phyloP scores from a whole-genome alignment of 2,113 vertebrate species.

The Mobula hypostoma region DNA sequence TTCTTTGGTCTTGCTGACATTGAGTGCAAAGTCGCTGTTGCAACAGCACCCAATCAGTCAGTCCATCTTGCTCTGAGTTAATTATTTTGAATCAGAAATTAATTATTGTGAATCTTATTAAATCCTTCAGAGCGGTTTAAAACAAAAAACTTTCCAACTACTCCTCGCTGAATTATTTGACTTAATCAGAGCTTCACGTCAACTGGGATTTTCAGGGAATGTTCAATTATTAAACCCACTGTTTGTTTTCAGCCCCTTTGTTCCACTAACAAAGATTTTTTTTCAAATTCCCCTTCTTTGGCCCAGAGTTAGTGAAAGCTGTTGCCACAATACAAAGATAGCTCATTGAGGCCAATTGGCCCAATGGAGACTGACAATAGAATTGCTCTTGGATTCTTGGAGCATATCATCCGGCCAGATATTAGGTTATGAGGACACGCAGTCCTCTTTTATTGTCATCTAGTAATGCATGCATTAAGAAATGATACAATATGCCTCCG shows the following conservation, averaged over 20 bases:
- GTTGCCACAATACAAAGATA: neutral
- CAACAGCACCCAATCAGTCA: too few species aligned
- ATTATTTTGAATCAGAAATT: neutral
- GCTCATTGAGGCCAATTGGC: neutral
- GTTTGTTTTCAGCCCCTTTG: neutral
- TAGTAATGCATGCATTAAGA: too few species aligned
- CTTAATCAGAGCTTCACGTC: conserved; percentile 2
- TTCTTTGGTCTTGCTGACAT: too few species aligned
- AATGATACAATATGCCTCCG: too few species aligned
- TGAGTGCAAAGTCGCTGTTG: too few species aligned
- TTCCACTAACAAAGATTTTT: neutral
- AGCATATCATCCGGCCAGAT: neutral
- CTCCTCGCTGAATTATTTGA: neutral
- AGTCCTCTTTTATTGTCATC: too few species aligned
- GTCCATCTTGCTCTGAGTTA: too few species aligned
- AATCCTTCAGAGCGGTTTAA: neutral
- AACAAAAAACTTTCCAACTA: neutral
- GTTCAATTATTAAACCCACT: neutral
- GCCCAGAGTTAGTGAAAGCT: neutral
- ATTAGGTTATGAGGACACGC: too few species aligned
- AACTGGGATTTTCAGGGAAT: neutral
- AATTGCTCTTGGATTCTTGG: neutral
- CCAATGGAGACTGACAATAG: neutral
- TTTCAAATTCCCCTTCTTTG: neutral
- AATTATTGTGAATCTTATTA: neutral